A percentile compares a stretch with the other conserved stretches of the same genome.
Evolutionary conservation across 53 echinoderm and acorn worm species (phyloP).

Genomic region (Holothuria scabra): DNA sequence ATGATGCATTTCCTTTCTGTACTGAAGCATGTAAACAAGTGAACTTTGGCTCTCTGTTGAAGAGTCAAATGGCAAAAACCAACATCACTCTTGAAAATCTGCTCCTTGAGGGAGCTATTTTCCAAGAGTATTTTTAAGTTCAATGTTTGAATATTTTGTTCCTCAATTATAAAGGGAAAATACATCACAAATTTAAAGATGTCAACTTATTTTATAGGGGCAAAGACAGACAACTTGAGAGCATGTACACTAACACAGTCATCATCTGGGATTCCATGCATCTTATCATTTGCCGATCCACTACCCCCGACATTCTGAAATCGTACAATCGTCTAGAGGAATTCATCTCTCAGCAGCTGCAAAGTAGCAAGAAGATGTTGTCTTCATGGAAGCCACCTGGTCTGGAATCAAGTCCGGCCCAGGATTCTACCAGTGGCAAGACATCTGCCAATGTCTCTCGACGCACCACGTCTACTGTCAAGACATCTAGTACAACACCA

Average conservation of each 20-base stretch:
- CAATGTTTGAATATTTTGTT: no score
- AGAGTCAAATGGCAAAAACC: no score
- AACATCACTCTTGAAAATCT: no score
- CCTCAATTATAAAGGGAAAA: no score
- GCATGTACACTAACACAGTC: conserved; percentile 76
- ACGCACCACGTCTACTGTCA: neutral
- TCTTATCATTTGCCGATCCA: conserved; percentile 92
- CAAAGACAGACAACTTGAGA: conserved; percentile 60
- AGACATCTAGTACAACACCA: neutral
- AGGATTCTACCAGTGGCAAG: neutral
- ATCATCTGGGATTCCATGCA: conserved; percentile 91
- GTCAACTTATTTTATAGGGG: neutral
- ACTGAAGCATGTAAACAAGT: no score
- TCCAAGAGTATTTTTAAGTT: no score
- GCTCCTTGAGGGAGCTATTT: no score
- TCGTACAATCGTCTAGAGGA: conserved; percentile 82
- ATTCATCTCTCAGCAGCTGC: conserved; percentile 93
- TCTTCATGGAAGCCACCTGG: conserved; percentile 75
- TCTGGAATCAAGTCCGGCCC: neutral
- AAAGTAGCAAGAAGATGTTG: conserved; percentile 89
- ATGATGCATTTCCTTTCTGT: no score
- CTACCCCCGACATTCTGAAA: conserved; percentile 93
- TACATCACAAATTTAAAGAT: no score
- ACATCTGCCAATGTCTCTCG: neutral
- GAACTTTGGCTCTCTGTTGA: no score